Evolutionary conservation across 2,797 vertebrate species (phyloP).

Genomic region (Pterois miles): DNA sequence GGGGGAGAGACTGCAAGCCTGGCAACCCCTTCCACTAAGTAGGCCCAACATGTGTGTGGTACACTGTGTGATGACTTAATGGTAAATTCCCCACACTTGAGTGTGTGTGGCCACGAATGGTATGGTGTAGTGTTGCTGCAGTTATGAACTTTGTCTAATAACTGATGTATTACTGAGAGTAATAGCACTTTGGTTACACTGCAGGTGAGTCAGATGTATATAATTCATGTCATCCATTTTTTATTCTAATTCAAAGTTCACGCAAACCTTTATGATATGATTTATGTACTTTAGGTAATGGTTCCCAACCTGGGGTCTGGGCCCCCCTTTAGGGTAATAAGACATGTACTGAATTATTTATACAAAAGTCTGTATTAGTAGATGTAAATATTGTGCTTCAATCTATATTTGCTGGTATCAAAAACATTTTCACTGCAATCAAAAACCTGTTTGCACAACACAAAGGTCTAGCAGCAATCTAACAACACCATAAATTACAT

Average conservation of each 20-base stretch:
- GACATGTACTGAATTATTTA: no score
- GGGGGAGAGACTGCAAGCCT: conserved; percentile 44
- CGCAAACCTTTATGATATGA: not conserved
- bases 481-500: no score
- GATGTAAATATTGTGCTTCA: no score
- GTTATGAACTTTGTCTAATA: not conserved
- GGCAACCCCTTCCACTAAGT: conserved; percentile 52
- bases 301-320: no score
- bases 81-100: not conserved
- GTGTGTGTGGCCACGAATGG: not conserved
- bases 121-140: not conserved
- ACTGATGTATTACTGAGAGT: not conserved
- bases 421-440: no score
- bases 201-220: not conserved
- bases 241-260: not conserved
- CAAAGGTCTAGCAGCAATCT: no score
- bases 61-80: conserved; percentile 5
- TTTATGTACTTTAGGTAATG: not conserved
- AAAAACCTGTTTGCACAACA: no score
- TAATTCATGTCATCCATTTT: not conserved
- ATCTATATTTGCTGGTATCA: no score
- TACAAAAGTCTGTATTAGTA: no score
- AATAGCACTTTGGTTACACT: not conserved
- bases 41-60: conserved; percentile 40
- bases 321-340: no score